phyloP scores from a whole-genome alignment of 2,797 vertebrate genomes.

The Arvicola amphibius region DNA sequence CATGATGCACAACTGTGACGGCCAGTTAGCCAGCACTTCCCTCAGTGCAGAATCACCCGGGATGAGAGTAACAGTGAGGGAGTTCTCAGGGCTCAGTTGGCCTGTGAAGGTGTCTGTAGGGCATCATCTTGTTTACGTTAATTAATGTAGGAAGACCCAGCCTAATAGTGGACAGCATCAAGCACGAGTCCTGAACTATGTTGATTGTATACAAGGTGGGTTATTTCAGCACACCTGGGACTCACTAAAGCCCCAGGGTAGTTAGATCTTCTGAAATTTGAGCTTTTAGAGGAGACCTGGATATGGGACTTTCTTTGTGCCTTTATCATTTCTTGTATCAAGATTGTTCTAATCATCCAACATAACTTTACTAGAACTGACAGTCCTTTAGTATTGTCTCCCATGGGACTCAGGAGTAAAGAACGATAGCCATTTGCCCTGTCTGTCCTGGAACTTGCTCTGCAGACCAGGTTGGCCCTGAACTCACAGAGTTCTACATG shows the following conservation, averaged over 20 bases:
- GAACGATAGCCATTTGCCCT: neutral
- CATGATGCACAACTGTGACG: neutral
- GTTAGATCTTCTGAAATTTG: neutral
- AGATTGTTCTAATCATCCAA: constrained; percentile 27
- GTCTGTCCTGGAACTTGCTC: neutral
- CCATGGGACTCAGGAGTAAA: neutral
- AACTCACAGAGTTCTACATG: neutral
- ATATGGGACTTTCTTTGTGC: neutral
- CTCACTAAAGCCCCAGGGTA: neutral
- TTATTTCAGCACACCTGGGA: neutral
- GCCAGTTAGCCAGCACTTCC: neutral
- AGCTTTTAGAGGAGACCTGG: neutral
- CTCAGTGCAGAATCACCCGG: neutral
- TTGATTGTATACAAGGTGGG: neutral
- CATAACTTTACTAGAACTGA: neutral
- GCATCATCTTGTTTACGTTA: neutral
- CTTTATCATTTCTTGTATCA: neutral
- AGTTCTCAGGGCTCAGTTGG: neutral
- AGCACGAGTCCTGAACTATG: neutral
- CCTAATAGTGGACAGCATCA: neutral
- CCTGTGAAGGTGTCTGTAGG: neutral
- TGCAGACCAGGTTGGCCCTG: neutral
- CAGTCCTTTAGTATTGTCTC: neutral
- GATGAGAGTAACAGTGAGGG: neutral
- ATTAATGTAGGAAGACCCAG: neutral